phyloP scores from a whole-genome alignment of 2,797 vertebrate genomes.

The Lithobates pipiens region DNA sequence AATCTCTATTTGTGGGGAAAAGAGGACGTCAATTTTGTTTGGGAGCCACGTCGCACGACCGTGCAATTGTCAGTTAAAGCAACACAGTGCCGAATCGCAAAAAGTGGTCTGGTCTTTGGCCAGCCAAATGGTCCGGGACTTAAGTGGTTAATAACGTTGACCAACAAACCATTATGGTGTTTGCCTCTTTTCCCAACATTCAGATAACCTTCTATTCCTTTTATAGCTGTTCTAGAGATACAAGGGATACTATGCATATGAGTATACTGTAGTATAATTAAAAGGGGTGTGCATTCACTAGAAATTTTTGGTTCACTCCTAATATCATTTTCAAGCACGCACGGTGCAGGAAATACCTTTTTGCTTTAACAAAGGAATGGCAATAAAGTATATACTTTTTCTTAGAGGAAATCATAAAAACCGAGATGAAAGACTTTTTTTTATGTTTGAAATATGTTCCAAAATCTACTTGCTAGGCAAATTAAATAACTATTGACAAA shows the following conservation, averaged over 20 bases:
- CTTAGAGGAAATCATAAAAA: constrained; percentile 38
- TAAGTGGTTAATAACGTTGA: too few species aligned
- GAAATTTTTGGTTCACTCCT: background rate
- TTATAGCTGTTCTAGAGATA: background rate
- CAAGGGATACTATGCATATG: background rate
- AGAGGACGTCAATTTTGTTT: too few species aligned
- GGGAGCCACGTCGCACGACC: too few species aligned
- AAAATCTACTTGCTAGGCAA: constrained; percentile 70
- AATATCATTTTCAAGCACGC: background rate
- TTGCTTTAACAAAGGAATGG: constrained; percentile 20
- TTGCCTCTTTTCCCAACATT: background rate
- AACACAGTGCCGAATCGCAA: too few species aligned
- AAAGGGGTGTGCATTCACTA: background rate
- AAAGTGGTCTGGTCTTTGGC: too few species aligned
- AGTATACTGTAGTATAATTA: background rate
- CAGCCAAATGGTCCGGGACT: too few species aligned
- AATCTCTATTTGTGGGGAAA: too few species aligned
- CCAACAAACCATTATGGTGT: too few species aligned
- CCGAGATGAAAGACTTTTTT: constrained; percentile 54
- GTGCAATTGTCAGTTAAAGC: too few species aligned
- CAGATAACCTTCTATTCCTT: background rate
- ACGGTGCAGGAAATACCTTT: constrained; percentile 15
- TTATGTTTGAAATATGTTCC: constrained; percentile 72
- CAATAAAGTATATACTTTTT: constrained; percentile 13
- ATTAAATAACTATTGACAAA: constrained; percentile 73